Evolutionary conservation across 2,113 vertebrate species (phyloP).

Genomic region (Poicephalus meyeri): DNA sequence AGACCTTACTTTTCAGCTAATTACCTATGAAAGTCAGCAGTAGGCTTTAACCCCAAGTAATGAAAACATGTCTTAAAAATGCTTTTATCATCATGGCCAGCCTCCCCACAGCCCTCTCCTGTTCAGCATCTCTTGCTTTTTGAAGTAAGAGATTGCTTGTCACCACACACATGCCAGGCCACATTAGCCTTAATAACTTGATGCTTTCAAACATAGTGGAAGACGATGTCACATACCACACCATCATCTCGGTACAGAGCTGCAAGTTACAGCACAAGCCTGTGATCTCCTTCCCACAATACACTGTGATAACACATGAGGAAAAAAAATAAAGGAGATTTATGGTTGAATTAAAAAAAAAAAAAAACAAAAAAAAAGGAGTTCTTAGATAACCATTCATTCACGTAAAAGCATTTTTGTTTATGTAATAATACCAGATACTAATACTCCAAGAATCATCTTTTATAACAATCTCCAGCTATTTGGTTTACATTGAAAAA

Average conservation of each 20-base stretch:
- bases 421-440: background rate
- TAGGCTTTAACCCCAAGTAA: background rate
- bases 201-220: background rate
- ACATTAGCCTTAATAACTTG: background rate
- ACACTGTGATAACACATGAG: fast-evolving
- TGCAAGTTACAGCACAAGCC: background rate
- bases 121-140: background rate
- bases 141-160: background rate
- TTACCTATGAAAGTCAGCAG: background rate
- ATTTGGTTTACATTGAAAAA: background rate
- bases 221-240: background rate
- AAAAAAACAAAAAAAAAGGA: background rate
- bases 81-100: background rate
- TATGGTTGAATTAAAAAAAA: background rate
- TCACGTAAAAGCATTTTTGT: background rate
- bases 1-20: background rate
- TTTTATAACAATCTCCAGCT: background rate
- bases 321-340: background rate
- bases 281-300: background rate
- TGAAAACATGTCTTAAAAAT: background rate
- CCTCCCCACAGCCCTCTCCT: background rate
- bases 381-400: background rate
- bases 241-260: background rate
- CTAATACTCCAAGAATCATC: background rate
- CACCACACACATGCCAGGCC: background rate